These are phyloP conservation scores for Macrobrachium rosenbergii DNA, from an alignment of 1,140 invertebrate species.

Conservation along the genomic window DNA sequence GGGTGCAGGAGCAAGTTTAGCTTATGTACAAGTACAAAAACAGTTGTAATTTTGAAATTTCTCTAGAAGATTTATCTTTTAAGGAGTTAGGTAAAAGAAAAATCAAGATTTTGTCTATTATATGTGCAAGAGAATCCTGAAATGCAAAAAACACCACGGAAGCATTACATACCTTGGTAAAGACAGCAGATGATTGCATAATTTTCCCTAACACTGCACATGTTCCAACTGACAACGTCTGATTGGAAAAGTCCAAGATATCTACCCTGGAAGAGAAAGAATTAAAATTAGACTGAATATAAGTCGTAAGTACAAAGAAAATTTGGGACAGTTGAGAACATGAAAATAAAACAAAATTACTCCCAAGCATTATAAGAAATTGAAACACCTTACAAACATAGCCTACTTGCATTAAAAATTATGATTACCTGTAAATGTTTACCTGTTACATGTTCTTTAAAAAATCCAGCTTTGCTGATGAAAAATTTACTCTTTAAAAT, in stretches of 20 bases:
- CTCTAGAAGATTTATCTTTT: no score
- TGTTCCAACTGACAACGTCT: conserved; percentile 46
- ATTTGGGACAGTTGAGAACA: background rate
- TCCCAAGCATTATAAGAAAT: background rate
- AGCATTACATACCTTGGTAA: conserved; percentile 17
- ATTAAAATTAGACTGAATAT: background rate
- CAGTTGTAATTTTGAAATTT: no score
- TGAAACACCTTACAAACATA: background rate
- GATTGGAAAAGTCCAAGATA: conserved; percentile 37
- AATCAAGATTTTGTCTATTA: background rate
- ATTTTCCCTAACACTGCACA: conserved; percentile 55
- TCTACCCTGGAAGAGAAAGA: conserved; percentile 3
- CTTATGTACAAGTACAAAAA: no score
- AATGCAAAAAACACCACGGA: no score
- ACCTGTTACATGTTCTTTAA: no score
- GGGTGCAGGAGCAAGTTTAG: no score
- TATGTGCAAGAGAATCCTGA: background rate
- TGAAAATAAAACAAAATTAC: background rate
- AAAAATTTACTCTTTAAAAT: no score
- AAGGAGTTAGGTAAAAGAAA: background rate
- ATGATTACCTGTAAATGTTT: no score
- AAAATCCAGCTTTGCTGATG: no score
- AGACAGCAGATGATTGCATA: conserved; percentile 25
- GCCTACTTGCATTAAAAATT: no score
- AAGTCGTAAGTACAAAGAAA: background rate